Evolutionary conservation across 2,888 invertebrate genomes (phyloP).

Genomic region (Drosophila planitibia): DNA sequence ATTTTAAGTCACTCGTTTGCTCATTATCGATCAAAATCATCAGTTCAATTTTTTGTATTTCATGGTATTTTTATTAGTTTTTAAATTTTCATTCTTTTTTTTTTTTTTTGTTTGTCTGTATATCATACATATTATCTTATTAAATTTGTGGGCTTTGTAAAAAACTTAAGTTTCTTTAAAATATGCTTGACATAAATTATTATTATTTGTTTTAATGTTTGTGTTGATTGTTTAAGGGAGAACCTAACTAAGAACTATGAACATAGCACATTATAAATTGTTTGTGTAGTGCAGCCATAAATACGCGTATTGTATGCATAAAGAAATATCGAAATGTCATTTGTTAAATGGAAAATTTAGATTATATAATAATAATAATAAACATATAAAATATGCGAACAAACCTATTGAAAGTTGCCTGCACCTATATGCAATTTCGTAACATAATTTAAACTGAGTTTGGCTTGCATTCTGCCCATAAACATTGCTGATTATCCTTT

Average conservation of each 20-base stretch:
- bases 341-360: conserved; percentile 45
- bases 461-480: conserved; percentile 77
- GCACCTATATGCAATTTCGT: conserved; percentile 43
- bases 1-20: no score
- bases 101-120: conserved; percentile 53
- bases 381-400: conserved; percentile 30
- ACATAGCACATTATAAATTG: conserved; percentile 72
- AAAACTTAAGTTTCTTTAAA: conserved; percentile 69
- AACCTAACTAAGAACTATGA: conserved; percentile 81
- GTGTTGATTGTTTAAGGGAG: conserved; percentile 40
- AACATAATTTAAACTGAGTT: conserved; percentile 71
- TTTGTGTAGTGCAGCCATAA: conserved; percentile 76
- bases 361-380: conserved; percentile 30
- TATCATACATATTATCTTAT: conserved; percentile 54
- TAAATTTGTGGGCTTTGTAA: conserved; percentile 74
- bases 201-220: conserved; percentile 55
- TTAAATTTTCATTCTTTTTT: conserved; percentile 43
- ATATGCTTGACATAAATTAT: conserved; percentile 60
- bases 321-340: conserved; percentile 46
- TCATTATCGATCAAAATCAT: neutral
- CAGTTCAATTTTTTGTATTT: conserved; percentile 20
- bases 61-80: conserved; percentile 57
- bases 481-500: conserved; percentile 53
- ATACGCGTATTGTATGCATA: conserved; percentile 52
- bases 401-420: conserved; percentile 45